phyloP scores from a whole-genome alignment of 2,113 vertebrate species.

The Montifringilla adamsi region DNA sequence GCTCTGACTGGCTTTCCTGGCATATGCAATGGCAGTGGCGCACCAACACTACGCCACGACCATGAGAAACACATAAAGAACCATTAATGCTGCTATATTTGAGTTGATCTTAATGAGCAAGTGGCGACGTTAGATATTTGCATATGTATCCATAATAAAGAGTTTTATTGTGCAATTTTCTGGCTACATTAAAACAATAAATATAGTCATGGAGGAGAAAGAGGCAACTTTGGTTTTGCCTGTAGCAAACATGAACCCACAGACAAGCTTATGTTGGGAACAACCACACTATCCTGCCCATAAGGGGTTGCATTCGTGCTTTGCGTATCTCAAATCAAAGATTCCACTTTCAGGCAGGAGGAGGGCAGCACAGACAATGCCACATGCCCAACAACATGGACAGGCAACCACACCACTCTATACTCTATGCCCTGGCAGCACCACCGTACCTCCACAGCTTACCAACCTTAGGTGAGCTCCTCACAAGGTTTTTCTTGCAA shows the following conservation, averaged over 20 bases:
- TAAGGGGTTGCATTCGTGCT: neutral
- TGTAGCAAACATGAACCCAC: neutral
- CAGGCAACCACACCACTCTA: neutral
- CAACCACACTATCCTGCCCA: neutral
- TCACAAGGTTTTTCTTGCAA: neutral
- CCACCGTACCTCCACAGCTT: rapidly evolving
- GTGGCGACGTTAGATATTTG: rapidly evolving
- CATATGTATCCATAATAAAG: neutral
- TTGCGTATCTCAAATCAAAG: neutral
- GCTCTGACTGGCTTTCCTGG: neutral
- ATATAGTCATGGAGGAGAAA: neutral
- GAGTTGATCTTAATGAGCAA: neutral
- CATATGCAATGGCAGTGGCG: rapidly evolving
- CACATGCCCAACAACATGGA: rapidly evolving
- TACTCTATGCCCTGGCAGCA: neutral
- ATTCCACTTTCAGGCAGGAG: neutral
- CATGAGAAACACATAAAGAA: neutral
- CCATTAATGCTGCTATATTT: neutral
- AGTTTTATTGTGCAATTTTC: neutral
- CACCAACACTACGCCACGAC: neutral
- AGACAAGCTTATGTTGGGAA: neutral
- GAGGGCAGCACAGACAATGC: rapidly evolving
- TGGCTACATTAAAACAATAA: neutral
- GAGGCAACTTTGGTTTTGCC: neutral
- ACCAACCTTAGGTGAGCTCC: neutral